Base-by-base conservation (phyloP, 1,140 invertebrate species). In the Drosophila subobscura region DNA sequence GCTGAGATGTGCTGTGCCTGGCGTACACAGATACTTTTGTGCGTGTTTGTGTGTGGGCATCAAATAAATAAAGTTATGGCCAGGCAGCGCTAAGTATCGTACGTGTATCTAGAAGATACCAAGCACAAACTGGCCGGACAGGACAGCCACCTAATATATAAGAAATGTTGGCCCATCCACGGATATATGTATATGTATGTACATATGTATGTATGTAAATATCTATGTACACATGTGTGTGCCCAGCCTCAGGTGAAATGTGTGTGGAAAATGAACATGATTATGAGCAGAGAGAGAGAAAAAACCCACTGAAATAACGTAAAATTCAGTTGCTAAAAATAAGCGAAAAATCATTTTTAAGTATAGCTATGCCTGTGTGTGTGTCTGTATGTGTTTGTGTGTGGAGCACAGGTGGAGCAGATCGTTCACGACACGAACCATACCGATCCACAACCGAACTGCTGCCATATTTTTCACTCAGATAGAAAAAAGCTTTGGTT, bases 31-130 rank as follows among this genome's bases (percentile, higher is more conserved):
- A 55, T 47, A 70, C 44, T 55, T 53, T 66, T 61, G 53, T 45
- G 22, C 65, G 54, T 67, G 52, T 71, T 55, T 27, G 63, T 56
- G 56, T 60, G 63, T 50, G 63, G 33, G 33, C 77, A 80, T 84
- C 77, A 84, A 84, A 84, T 84, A 84, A 84, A 84, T 85, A 84
- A 85, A 85, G 83, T 85, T 84, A 85, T 84, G 81, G 80, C 80
- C 81, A 85, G 72, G 22, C 45, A 63, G 63, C 53, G 54, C 79
- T 71, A 77, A 85, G 81, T 85, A 37, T 37, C 10, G 33, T 10
- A 4, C 33, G 33, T 12, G 33, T 37, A 88, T 86, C 81, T 88
- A 72, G 59, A 59, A 86, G 71, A 81, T 83, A 83, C 79, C 53
- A 71, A 75, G 33, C 59, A 50, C 42, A 45, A 66, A 50, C 45